Percentiles rank a stretch among this genome's conserved stretches.
Evolutionary conservation across 2,797 vertebrate genomes (phyloP).

Genomic region (Anabas testudineus): DNA sequence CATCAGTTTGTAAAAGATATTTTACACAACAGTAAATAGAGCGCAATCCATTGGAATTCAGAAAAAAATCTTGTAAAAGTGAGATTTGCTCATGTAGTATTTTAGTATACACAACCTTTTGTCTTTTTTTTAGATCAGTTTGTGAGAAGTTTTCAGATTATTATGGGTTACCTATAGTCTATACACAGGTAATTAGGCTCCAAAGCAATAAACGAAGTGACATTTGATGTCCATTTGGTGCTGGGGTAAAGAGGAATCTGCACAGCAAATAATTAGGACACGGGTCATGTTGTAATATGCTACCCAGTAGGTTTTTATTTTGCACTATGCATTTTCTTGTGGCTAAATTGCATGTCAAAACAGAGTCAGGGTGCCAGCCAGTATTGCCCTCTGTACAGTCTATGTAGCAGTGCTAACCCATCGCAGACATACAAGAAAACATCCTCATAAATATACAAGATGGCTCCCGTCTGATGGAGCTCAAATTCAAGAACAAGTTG

Average conservation of each 20-base stretch:
- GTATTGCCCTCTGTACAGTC: slow-evolving; percentile 80
- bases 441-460: slow-evolving; percentile 77
- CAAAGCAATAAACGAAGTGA: slow-evolving; percentile 73
- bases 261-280: slow-evolving; percentile 78
- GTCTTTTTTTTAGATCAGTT: slow-evolving; percentile 68
- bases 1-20: slow-evolving; percentile 86
- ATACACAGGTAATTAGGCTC: slow-evolving; percentile 77
- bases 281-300: slow-evolving; percentile 75
- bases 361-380: slow-evolving; percentile 63
- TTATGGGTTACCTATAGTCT: slow-evolving; percentile 77
- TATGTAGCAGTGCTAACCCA: slow-evolving; percentile 66
- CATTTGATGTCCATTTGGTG: slow-evolving; percentile 74
- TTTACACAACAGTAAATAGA: slow-evolving; percentile 87
- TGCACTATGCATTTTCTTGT: slow-evolving; percentile 71
- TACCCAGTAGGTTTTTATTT: slow-evolving; percentile 80
- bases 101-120: slow-evolving; percentile 82
- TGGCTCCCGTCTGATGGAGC: slow-evolving; percentile 66
- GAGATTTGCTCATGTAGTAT: slow-evolving; percentile 61
- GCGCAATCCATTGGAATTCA: slow-evolving; percentile 76
- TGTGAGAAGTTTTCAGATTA: slow-evolving; percentile 70
- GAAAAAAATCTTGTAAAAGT: slow-evolving; percentile 78
- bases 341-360: slow-evolving; percentile 71
- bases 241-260: slow-evolving; percentile 67
- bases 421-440: slow-evolving; percentile 71
- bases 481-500: slow-evolving; percentile 62